Conservation (phyloP, 2,888 invertebrate genomes). For the Sympetrum striolatum region DNA sequence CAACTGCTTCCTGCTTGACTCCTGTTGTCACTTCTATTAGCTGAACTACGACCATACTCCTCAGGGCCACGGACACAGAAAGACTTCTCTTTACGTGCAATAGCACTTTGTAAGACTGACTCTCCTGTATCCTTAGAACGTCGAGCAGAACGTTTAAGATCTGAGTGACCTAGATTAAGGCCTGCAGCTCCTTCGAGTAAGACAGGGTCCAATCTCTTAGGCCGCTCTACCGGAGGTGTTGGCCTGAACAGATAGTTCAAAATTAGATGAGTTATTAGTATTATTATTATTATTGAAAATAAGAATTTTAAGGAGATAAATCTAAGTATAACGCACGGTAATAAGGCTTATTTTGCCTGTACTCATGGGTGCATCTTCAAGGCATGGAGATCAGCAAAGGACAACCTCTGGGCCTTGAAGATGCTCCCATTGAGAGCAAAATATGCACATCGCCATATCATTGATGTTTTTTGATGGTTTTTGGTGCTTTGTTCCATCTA, state of each 20-base stretch:
- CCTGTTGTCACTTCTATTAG: neutral
- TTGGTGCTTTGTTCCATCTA: too few species aligned
- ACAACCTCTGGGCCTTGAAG: too few species aligned
- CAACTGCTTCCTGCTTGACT: neutral
- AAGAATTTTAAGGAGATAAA: too few species aligned
- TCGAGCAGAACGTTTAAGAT: slow-evolving; percentile 70
- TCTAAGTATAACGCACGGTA: too few species aligned
- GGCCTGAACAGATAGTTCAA: neutral
- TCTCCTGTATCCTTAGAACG: slow-evolving; percentile 66
- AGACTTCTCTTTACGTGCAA: slow-evolving; percentile 75
- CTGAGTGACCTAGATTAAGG: slow-evolving; percentile 46
- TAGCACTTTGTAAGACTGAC: slow-evolving; percentile 73
- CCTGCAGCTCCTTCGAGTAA: slow-evolving; percentile 46
- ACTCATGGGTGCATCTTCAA: too few species aligned
- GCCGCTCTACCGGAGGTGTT: slow-evolving; percentile 14
- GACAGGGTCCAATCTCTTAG: slow-evolving; percentile 2
- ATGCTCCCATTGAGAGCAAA: too few species aligned
- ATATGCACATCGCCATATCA: too few species aligned
- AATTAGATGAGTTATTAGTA: neutral
- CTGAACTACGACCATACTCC: slow-evolving; percentile 10
- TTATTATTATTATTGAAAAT: too few species aligned
- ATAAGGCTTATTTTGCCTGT: too few species aligned
- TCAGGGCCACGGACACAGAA: slow-evolving; percentile 59
- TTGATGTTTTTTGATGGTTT: too few species aligned
- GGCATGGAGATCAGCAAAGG: too few species aligned